Base-by-base conservation (phyloP, 2,113 vertebrate genomes). In the Gallinago undulata region DNA sequence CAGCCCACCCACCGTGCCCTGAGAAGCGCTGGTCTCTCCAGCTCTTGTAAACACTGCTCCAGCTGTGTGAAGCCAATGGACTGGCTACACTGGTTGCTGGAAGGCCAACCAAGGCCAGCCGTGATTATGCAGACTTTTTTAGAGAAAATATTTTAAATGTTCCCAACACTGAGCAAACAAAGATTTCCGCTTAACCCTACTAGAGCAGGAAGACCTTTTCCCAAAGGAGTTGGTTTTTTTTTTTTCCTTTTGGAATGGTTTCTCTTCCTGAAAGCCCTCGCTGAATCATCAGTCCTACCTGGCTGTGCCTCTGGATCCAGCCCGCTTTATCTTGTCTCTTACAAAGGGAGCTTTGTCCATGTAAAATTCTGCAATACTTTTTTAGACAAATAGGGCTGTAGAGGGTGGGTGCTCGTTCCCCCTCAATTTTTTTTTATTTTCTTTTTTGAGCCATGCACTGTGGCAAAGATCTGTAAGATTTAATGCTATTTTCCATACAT, bases 1-100 rank as follows among this genome's bases (percentile, higher is more conserved):
- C 88, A 78, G 94, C 94, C 93, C 95, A 94, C 95, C 92, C 96
- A 92, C 35, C 94, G 31, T 30, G 85, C 84, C 92, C 95, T 82
- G 88, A 92, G 93, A 78, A 81, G 70, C 17, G 68, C 82, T 75
- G 47, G 1, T 59, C 68, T 62, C 64, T 45, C 53, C 63, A 17
- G 0, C 72, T 50, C 17, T 7, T 60, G 94, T 60, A 89, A 96
- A 92, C 80, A 84, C 15, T 31, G 80, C 83, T 89, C 94, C 95
- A 92, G 93, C 96, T 93, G 88, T 11, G 76, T 23, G 69, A 75
- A 74, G 74, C 60, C 88, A 55, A 35, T 16, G 48, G 4, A 84
- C 39, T 6, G 37, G 41, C 92, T 94, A 8, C 85, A 35, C 87
- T 3, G 67, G 55, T 55, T 90, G 79, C 88, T 95, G 88, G 72